Evolutionary conservation across 2,113 vertebrate species (phyloP), one percentile per base, ranked within the genome.

Genomic region (Catharus minimus): DNA sequence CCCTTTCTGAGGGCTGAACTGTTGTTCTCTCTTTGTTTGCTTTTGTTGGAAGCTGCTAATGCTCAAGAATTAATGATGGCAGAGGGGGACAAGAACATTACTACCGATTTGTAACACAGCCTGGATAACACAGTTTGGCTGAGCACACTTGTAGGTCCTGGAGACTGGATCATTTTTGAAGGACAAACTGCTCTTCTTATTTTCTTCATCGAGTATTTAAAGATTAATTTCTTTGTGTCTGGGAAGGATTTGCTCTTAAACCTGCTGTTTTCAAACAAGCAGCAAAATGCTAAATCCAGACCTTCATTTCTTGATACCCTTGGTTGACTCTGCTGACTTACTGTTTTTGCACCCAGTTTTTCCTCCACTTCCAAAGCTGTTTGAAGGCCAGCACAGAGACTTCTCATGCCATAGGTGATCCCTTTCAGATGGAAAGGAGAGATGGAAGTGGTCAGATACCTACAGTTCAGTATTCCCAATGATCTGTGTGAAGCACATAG

Each of bases 11-110:
- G 0, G 3, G 30, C 89, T 91, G 64, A 77, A 80, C 82, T 77
- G 94, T 86, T 95, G 84, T 94, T 95, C 87, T 84, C 41, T 83
- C 81, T 90, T 66, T 95, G 91, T 95, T 93, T 96, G 94, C 93
- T 93, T 95, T 60, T 95, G 86, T 95, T 96, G 92, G 93, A 94
- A 68, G 78, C 83, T 86, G 91, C 74, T 92, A 90, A 93, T 53
- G 41, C 71, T 90, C 28, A 71, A 81, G 78, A 89, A 93, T 86
- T 90, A 88, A 56, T 86, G 49, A 84, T 76, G 86, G 77, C 39
- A 89, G 78, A 82, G 38, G 36, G 62, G 71, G n/a, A 75, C 43
- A 52, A 69, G 92, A 90, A 87, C 62, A 15, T 73, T 66, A 92
- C 89, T 79, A 90, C 78, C 0, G 11, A 79, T 87, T 66, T 87